A percentile compares a stretch with the other conserved stretches of the same genome.
Conservation (phyloP, 1,140 invertebrate genomes). For the Scaptomyza hsui region DNA sequence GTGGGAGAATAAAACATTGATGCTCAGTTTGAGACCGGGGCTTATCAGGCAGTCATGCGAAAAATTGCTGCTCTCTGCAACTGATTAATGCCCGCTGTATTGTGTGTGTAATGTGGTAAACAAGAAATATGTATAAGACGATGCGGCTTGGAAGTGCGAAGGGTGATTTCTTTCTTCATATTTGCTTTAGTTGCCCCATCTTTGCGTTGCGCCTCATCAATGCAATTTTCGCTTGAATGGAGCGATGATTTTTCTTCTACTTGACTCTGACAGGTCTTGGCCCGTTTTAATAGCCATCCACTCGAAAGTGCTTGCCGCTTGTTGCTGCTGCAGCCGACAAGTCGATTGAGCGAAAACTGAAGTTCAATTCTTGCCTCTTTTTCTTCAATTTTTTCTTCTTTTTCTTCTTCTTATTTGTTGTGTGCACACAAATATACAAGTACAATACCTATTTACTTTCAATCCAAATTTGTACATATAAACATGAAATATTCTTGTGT, state of each 20-base stretch:
- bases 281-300: constrained; percentile 60
- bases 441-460: constrained; percentile 20
- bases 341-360: constrained; percentile 59
- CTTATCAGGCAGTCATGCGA: constrained; percentile 51
- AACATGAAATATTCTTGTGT: constrained; percentile 12
- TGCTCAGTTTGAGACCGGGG: constrained; percentile 12
- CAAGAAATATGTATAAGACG: constrained; percentile 5
- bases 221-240: constrained; percentile 54
- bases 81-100: constrained; percentile 8
- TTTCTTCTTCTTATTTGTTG: constrained; percentile 17
- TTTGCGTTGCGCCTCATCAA: constrained; percentile 29
- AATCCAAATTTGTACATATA: constrained; percentile 10
- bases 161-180: neutral
- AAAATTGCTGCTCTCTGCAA: constrained; percentile 31
- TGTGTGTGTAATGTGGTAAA: constrained; percentile 3
- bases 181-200: neutral
- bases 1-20: neutral
- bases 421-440: neutral
- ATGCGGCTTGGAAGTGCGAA: neutral
- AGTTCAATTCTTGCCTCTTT: constrained; percentile 31
- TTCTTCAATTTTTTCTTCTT: constrained; percentile 17
- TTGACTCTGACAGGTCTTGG: constrained; percentile 64
- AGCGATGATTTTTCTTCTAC: constrained; percentile 56
- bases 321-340: constrained; percentile 59
- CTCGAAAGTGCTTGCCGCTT: constrained; percentile 40